Evolutionary conservation across 2,113 vertebrate species (phyloP), one percentile per base, ranked within the genome.

Genomic region (Dascyllus trimaculatus): DNA sequence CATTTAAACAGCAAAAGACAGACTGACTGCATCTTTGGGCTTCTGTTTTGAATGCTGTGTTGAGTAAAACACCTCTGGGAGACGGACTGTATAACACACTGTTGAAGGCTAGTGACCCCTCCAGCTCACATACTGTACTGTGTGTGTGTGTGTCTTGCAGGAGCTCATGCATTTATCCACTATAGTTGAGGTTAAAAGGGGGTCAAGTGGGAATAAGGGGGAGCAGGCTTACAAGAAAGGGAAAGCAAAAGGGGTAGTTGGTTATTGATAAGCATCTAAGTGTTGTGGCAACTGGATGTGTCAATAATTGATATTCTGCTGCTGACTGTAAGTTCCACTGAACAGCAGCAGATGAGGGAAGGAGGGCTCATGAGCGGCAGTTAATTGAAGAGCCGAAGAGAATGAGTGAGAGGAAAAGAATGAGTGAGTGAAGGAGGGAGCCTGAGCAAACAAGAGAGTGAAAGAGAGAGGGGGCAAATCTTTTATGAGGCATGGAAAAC

Each of bases 401-500:
- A 86, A 19, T 15, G 32, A 65, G 68, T 22, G 76, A 66, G 71
- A 35, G 45, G 25, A 43, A 22, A 61, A 46, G 57, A 40, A 21
- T 19, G 63, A 75, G 11, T 72, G 74, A 86, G 45, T 60, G 71
- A 81, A 81, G 57, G 66, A 71, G 75, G 49, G 70, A 80, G 78
- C 71, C 49, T 38, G 85, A 86, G 54, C 78, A 76, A 88, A 90
- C 59, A 51, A 84, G 52, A 71, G 87, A 64, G 67, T 73, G 57
- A 83, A 79, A 77, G 81, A 64, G 65, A 83, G 67, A 75, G 78
- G 80, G 32, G 84, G 65, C 77, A 81, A 57, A 58, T 60, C 88
- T 90, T 86, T 92, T 89, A 85, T 86, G 85, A 77, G 79, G 74
- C 75, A 70, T 82, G 85, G 79, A 85, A 72, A 86, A 73, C 1